phyloP scores from a whole-genome alignment of 2,113 vertebrate species.

The Delphinapterus leucas region DNA sequence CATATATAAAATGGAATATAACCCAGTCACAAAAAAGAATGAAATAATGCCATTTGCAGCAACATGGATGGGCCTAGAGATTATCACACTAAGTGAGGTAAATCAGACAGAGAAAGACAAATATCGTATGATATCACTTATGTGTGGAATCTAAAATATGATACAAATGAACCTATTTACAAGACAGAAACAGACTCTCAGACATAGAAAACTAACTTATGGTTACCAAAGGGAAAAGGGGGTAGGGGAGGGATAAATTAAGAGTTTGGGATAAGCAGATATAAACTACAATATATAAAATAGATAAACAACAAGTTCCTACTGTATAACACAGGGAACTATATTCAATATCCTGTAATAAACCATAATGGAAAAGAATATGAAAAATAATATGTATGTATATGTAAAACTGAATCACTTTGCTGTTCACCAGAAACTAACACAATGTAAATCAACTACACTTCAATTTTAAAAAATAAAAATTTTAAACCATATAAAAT shows the following conservation, averaged over 20 bases:
- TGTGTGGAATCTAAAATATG: not conserved
- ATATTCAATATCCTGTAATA: not conserved
- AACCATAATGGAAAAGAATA: not conserved
- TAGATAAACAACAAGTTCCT: not conserved
- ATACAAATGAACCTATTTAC: too few species aligned
- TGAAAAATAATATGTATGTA: not conserved
- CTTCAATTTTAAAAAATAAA: not conserved
- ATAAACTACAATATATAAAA: not conserved
- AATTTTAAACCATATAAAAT: not conserved
- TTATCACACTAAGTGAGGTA: not conserved
- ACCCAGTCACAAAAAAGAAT: not conserved
- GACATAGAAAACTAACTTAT: not conserved
- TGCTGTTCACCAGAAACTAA: not conserved
- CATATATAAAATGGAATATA: not conserved
- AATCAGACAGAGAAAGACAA: not conserved
- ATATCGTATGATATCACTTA: not conserved
- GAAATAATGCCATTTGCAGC: not conserved
- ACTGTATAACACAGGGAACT: not conserved
- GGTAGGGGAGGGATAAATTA: not conserved
- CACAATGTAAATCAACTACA: not conserved
- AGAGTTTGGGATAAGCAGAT: not conserved
- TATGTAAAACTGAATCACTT: not conserved
- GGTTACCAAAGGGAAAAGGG: not conserved
- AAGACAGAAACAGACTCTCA: too few species aligned
- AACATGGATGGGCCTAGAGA: not conserved